phyloP scores from a whole-genome alignment of 2,113 vertebrate genomes.

The Tautogolabrus adspersus region DNA sequence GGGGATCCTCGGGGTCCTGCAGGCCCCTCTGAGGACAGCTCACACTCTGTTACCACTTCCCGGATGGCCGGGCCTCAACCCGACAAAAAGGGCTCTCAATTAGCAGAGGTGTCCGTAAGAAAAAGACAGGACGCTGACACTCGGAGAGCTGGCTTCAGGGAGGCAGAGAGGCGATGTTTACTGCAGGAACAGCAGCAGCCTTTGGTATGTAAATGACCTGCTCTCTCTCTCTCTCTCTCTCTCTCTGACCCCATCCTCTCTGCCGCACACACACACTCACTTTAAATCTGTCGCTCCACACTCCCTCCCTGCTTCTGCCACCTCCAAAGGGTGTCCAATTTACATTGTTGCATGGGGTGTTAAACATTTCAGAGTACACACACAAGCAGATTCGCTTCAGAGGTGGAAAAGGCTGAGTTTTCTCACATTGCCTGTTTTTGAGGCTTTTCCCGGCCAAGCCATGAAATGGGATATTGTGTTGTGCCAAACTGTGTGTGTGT shows the following conservation, averaged over 20 bases:
- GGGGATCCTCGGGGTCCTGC: conserved; percentile 15
- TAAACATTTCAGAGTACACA: conserved; percentile 64
- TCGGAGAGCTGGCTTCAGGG: background rate
- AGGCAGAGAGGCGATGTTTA: conserved; percentile 28
- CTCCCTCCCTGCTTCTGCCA: conserved; percentile 36
- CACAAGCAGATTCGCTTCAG: conserved; percentile 47
- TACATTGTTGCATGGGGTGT: conserved; percentile 62
- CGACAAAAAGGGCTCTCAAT: conserved; percentile 38
- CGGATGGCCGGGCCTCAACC: conserved; percentile 15
- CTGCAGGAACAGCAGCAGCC: conserved; percentile 6
- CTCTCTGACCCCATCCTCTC: conserved; percentile 26
- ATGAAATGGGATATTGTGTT: conserved; percentile 67
- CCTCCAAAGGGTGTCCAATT: conserved; percentile 64
- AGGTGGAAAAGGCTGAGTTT: conserved; percentile 64
- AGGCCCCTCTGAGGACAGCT: conserved; percentile 21
- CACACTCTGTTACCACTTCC: conserved; percentile 19
- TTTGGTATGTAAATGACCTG: conserved; percentile 58
- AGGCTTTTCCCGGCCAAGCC: conserved; percentile 54
- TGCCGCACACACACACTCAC: conserved; percentile 13
- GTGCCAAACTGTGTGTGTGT: conserved; percentile 45
- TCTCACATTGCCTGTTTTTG: conserved; percentile 55
- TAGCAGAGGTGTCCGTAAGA: conserved; percentile 10
- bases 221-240: conserved; percentile 22
- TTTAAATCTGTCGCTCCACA: conserved; percentile 22
- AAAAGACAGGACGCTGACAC: background rate